phyloP scores from a whole-genome alignment of 2,888 invertebrate species.

The Ganaspis brasiliensis region DNA sequence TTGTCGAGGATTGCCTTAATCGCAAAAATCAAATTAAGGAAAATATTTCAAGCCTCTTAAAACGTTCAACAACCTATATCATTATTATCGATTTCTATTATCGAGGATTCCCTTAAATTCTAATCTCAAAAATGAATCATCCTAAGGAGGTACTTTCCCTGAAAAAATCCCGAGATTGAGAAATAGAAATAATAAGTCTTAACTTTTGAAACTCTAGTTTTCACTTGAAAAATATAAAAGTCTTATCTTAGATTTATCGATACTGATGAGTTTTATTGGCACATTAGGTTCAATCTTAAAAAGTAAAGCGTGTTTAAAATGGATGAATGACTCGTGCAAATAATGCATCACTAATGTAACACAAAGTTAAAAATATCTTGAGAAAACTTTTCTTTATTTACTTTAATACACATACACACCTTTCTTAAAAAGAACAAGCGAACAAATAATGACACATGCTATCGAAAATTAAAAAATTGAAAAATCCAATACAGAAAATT shows the following conservation, averaged over 20 bases:
- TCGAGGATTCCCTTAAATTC: too few species aligned
- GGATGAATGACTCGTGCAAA: not conserved
- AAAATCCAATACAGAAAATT: too few species aligned
- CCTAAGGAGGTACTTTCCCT: too few species aligned
- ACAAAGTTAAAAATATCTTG: not conserved
- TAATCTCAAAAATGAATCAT: too few species aligned
- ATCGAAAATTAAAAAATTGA: slow-evolving; percentile 6
- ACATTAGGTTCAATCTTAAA: not conserved
- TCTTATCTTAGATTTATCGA: not conserved
- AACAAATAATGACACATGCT: not conserved
- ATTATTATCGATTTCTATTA: too few species aligned
- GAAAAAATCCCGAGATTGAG: not conserved
- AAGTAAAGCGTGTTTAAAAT: not conserved
- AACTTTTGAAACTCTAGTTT: not conserved
- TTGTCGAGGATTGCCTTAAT: too few species aligned
- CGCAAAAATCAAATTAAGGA: too few species aligned
- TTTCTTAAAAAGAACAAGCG: not conserved
- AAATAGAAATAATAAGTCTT: not conserved
- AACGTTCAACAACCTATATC: too few species aligned
- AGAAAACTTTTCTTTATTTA: slow-evolving; percentile 5
- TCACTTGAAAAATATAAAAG: not conserved
- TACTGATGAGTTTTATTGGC: slow-evolving; percentile 2
- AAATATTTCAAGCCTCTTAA: too few species aligned
- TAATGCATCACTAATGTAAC: slow-evolving; percentile 1
- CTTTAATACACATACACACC: not conserved